Conservation (phyloP, 2,797 vertebrate genomes). For the Muscicapa striata region DNA sequence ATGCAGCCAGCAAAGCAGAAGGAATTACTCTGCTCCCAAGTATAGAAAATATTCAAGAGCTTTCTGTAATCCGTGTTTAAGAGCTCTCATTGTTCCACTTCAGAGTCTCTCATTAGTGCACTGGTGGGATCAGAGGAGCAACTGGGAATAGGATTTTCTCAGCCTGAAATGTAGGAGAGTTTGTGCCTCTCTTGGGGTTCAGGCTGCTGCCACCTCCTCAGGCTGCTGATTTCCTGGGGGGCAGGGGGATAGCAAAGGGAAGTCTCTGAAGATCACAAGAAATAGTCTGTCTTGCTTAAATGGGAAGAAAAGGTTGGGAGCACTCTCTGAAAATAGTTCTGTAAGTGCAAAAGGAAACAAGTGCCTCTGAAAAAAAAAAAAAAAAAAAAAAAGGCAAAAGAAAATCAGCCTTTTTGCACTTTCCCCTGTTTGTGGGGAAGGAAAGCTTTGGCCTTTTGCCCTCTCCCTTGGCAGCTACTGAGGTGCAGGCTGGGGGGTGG, state of each 20-base stretch:
- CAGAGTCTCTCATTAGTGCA: background rate
- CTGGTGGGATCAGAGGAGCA: background rate
- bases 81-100: background rate
- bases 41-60: background rate
- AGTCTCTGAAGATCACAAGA: background rate
- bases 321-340: background rate
- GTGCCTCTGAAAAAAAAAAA: background rate
- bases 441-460: background rate
- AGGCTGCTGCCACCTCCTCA: background rate
- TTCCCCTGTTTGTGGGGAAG: background rate
- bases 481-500: background rate
- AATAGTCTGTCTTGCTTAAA: background rate
- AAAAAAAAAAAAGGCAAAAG: fast-evolving
- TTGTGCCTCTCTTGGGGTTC: background rate
- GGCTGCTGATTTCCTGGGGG: background rate
- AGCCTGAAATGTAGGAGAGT: background rate
- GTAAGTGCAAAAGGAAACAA: background rate
- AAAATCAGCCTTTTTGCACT: background rate
- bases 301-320: background rate
- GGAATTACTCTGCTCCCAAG: background rate
- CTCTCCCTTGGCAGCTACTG: background rate
- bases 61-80: background rate
- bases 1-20: background rate
- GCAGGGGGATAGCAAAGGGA: background rate
- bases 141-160: background rate